Base-by-base conservation (phyloP, 1,140 invertebrate genomes). In the Drosophila ohnishii region DNA sequence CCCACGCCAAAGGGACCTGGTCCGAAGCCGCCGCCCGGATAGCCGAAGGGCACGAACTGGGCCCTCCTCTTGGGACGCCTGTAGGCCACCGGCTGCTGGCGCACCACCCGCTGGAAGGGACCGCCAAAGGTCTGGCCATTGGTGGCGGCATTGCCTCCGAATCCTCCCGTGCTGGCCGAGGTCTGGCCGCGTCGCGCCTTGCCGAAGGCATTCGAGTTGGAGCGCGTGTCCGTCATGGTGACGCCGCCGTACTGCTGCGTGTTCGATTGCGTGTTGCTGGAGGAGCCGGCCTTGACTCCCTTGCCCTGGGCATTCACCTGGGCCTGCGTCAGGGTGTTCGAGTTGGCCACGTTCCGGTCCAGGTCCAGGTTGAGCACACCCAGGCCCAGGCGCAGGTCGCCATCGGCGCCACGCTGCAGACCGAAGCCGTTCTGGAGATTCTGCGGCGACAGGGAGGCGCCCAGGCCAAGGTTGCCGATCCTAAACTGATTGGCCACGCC, bases 341-440 rank as follows among this genome's bases (percentile, higher is more conserved):
- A 55, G 19, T 73, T 64, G 53, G 78, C 48, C 45, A 74, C 76
- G 28, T 90, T 80, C 9, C 59, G 63, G 16, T 80, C 75, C 30
- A 91, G 53, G 35, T 91, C 90, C 16, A 91, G 32, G 28, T 75
- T 86, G 22, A 91, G 76, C 10, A 79, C 19, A 2, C 90, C 90
- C 48, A 91, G 19, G 9, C 83, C 86, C 5, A 91, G 30, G 0
- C 69, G 67, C 10, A 90, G 44, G 9, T 85, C 83, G 0, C 90
- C 90, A 19, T 91, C 69, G 37, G 83, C 56, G 0, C 72, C 70
- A 1, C 88, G 90, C 45, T 85, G 74, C 16, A 91, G 45, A 0
- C 90, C 90, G 5, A 91, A 74, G 8, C 90, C 90, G 44, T 86
- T 84, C 4, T 77, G 53, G 2, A 91, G 53, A 19, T 91, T 91